These are phyloP conservation scores for Aphelocoma californica DNA, from an alignment of 2,797 vertebrate species.

Conservation along the genomic window DNA sequence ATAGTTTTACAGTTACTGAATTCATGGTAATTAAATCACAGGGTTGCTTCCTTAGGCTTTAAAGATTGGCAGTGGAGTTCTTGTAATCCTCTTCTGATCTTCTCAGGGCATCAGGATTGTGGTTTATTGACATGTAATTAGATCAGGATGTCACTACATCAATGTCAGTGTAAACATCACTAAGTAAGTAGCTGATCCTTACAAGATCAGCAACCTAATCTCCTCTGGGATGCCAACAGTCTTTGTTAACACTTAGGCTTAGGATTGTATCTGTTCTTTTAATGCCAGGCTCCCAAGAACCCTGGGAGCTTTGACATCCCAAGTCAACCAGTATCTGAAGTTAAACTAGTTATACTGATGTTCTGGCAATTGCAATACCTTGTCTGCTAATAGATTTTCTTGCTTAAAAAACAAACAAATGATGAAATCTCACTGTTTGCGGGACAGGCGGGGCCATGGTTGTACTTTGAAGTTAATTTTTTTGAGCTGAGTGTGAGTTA, in stretches of 20 bases:
- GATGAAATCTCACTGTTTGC: background rate
- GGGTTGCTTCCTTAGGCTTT: slow-evolving; percentile 49
- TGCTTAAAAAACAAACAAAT: slow-evolving; percentile 8
- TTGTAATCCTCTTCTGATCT: slow-evolving; percentile 73
- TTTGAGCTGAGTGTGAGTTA: background rate
- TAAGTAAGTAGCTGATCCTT: slow-evolving; percentile 79
- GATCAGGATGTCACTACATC: slow-evolving; percentile 86
- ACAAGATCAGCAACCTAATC: slow-evolving; percentile 85
- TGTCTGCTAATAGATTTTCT: background rate
- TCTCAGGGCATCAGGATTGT: slow-evolving; percentile 70
- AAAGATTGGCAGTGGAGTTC: slow-evolving; percentile 57
- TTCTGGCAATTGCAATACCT: background rate
- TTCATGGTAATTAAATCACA: slow-evolving; percentile 40
- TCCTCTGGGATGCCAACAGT: slow-evolving; percentile 78
- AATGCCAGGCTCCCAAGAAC: slow-evolving; percentile 18
- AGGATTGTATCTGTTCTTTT: slow-evolving; percentile 53
- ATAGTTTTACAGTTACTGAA: slow-evolving; percentile 12
- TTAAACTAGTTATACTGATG: background rate
- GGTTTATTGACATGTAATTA: slow-evolving; percentile 93
- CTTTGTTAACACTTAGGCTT: slow-evolving; percentile 76
- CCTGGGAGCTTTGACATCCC: background rate
- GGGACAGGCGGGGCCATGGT: rapidly evolving
- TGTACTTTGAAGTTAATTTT: background rate
- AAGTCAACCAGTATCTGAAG: background rate
- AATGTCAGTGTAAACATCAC: slow-evolving; percentile 83